Evolutionary conservation across 2,888 invertebrate species (phyloP).

Genomic region (Erebia aethiops): DNA sequence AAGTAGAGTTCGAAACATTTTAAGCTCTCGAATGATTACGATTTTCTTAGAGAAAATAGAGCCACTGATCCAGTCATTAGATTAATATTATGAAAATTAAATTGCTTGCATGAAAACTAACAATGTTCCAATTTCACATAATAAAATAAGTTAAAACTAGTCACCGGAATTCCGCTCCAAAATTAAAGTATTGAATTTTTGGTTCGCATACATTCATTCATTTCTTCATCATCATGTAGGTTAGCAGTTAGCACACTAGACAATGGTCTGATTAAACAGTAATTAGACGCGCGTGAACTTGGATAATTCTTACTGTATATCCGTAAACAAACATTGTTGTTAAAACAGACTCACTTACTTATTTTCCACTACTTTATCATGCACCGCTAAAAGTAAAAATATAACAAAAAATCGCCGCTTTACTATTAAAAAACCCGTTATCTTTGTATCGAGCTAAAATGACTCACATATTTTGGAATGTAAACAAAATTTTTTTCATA

Average conservation of each 20-base stretch:
- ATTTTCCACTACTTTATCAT: neutral
- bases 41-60: no score
- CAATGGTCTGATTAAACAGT: conserved; percentile 20
- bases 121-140: conserved; percentile 8
- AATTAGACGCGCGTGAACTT: conserved; percentile 26
- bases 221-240: neutral
- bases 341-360: neutral
- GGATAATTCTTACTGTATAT: neutral
- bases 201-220: conserved; percentile 24
- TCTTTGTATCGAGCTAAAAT: neutral
- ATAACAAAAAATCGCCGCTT: neutral
- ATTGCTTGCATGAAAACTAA: conserved; percentile 8
- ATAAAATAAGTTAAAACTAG: neutral
- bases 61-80: no score
- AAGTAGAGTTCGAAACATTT: no score
- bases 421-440: neutral
- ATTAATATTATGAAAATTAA: neutral
- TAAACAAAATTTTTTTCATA: conserved; percentile 15
- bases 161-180: neutral
- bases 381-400: neutral
- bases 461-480: conserved; percentile 11
- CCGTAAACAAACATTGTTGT: conserved; percentile 20
- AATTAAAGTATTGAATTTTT: neutral
- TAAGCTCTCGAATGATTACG: no score
- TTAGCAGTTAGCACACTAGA: neutral